Evolutionary conservation across 2,797 vertebrate species (phyloP).

Genomic region (Xenops minutus): DNA sequence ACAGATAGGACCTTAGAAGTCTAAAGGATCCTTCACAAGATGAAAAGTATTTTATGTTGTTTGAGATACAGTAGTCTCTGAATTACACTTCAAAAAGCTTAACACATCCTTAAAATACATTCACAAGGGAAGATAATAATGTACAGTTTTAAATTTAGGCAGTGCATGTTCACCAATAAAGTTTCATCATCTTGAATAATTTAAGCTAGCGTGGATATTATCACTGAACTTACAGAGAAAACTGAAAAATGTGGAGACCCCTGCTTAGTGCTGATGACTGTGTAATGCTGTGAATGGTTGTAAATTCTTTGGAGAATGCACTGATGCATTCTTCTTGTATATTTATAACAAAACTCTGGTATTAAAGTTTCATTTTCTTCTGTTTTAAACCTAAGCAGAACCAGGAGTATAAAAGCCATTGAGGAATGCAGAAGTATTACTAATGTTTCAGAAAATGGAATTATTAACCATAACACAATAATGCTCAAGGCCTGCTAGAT

Average conservation of each 20-base stretch:
- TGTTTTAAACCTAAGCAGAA: constrained; percentile 47
- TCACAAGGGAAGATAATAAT: constrained; percentile 67
- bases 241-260: constrained; percentile 60
- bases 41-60: constrained; percentile 68
- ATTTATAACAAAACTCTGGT: constrained; percentile 54
- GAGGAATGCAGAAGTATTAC: constrained; percentile 51
- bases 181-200: constrained; percentile 69
- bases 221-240: constrained; percentile 56
- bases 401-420: constrained; percentile 22
- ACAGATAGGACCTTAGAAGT: constrained; percentile 64
- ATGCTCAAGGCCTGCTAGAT: constrained; percentile 51
- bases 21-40: constrained; percentile 65
- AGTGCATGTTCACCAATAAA: constrained; percentile 60
- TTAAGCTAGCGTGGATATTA: constrained; percentile 55
- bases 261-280: constrained; percentile 55
- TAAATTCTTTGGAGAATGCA: constrained; percentile 51
- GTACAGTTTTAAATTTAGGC: constrained; percentile 65
- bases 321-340: constrained; percentile 56
- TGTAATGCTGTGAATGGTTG: constrained; percentile 37
- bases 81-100: constrained; percentile 61
- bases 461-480: constrained; percentile 66
- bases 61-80: constrained; percentile 63
- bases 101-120: constrained; percentile 60
- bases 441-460: constrained; percentile 69
- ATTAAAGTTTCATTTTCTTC: constrained; percentile 63